Conservation (phyloP, 1,140 invertebrate species). For the Aphidius ervi region DNA sequence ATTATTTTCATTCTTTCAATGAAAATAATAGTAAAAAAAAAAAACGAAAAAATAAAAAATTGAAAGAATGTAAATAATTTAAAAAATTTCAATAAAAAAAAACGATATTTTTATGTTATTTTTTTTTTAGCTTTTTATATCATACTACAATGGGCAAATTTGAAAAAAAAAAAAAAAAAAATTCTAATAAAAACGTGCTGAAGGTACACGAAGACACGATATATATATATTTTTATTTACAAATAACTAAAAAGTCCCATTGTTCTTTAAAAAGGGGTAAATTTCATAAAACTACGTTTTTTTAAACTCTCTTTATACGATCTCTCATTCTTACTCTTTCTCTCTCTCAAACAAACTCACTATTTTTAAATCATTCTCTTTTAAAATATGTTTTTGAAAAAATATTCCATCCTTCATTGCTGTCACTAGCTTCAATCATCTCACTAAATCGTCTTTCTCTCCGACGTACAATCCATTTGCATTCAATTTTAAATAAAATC, state of each 20-base stretch:
- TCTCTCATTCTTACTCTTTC: conserved; percentile 6
- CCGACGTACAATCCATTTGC: too few relatives aligned
- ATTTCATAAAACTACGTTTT: conserved; percentile 3
- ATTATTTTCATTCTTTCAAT: not conserved
- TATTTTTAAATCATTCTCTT: not conserved
- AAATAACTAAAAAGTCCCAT: conserved; percentile 16
- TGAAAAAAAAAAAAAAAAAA: conserved; percentile 14
- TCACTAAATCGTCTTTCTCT: conserved; percentile 14
- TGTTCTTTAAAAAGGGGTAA: conserved; percentile 16
- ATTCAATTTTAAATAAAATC: too few relatives aligned
- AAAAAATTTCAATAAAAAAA: too few relatives aligned
- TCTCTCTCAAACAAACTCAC: too few relatives aligned
- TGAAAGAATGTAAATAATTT: too few relatives aligned
- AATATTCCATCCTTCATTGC: not conserved
- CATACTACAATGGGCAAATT: not conserved
- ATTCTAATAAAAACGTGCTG: conserved; percentile 13
- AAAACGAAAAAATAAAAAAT: not conserved
- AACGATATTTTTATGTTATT: too few relatives aligned
- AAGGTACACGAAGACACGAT: conserved; percentile 19
- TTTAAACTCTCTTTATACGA: not conserved
- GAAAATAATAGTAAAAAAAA: not conserved
- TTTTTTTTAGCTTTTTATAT: not conserved
- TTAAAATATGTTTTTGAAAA: conserved; percentile 5
- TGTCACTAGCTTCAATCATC: conserved; percentile 14
- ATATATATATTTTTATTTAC: conserved; percentile 14